Conservation (phyloP, 30 jellyfish, hydroid and myxozoan genomes). For the Cassiopea andromeda region DNA sequence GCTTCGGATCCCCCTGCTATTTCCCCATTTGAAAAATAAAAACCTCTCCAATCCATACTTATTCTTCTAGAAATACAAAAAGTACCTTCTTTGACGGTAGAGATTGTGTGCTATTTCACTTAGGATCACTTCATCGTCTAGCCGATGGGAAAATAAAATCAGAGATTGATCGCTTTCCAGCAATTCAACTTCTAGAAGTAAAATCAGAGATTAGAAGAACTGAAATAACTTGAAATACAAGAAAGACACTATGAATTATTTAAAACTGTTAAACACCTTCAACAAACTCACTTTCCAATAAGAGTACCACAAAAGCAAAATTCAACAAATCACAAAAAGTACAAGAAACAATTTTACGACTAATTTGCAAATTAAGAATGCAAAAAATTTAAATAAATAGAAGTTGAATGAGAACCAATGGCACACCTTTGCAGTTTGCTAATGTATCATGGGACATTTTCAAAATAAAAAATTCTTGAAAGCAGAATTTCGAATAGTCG, state of each 20-base stretch:
- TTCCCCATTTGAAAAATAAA: background rate
- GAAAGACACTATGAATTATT: too few relatives aligned
- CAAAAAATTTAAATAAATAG: background rate
- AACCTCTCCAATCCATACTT: background rate
- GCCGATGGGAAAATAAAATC: background rate
- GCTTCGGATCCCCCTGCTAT: too few relatives aligned
- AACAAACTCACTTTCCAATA: too few relatives aligned
- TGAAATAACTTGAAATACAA: too few relatives aligned
- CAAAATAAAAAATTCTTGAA: background rate
- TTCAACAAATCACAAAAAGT: too few relatives aligned
- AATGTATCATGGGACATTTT: background rate
- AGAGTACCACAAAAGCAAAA: too few relatives aligned
- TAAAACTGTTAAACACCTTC: too few relatives aligned
- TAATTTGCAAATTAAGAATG: too few relatives aligned
- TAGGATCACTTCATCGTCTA: slow-evolving; percentile 14
- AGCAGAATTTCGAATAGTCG: background rate
- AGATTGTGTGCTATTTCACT: slow-evolving; percentile 34
- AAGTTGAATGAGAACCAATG: background rate
- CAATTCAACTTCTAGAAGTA: background rate
- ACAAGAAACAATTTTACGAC: too few relatives aligned
- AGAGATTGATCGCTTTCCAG: background rate
- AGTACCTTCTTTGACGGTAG: slow-evolving; percentile 33
- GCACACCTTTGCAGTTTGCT: slow-evolving; percentile 13
- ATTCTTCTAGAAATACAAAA: too few relatives aligned
- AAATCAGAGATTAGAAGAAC: background rate